These are phyloP conservation scores for Ectemnius continuus DNA, from an alignment of 2,888 invertebrate species.

Conservation along the genomic window DNA sequence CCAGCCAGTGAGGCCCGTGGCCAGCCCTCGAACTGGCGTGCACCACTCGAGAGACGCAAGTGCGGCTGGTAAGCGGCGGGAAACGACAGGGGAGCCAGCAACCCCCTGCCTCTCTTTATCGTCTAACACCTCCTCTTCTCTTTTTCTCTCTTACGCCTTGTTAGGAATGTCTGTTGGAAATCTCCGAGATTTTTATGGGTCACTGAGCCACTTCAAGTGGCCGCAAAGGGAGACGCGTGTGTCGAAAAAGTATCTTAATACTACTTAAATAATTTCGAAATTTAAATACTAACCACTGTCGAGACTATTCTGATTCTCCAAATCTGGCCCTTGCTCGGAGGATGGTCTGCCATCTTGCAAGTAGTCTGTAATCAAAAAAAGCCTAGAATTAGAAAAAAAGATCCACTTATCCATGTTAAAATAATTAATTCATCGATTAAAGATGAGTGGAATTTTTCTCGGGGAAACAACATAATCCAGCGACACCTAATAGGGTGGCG, in stretches of 20 bases:
- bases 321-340: slow-evolving; percentile 64
- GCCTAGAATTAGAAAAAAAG: background rate
- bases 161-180: slow-evolving; percentile 33
- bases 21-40: slow-evolving; percentile 11
- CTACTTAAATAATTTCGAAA: background rate
- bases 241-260: no score
- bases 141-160: no score
- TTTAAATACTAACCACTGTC: slow-evolving; percentile 68
- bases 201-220: slow-evolving; percentile 24
- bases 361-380: slow-evolving; percentile 62
- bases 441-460: background rate
- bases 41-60: slow-evolving; percentile 22
- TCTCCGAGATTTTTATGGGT: slow-evolving; percentile 40
- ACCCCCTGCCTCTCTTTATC: slow-evolving; percentile 42
- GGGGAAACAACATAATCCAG: slow-evolving; percentile 32
- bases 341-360: slow-evolving; percentile 60
- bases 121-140: slow-evolving; percentile 8
- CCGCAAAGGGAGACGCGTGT: background rate
- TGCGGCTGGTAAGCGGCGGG: slow-evolving; percentile 11
- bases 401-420: background rate
- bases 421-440: background rate
- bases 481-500: slow-evolving; percentile 46
- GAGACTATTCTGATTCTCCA: slow-evolving; percentile 73
- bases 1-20: no score
- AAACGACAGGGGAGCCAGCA: slow-evolving; percentile 30